A percentile compares a stretch with the other conserved stretches of the same genome.
These are phyloP conservation scores for Drosophila differens DNA, from an alignment of 2,888 invertebrate genomes.

Conservation along the genomic window DNA sequence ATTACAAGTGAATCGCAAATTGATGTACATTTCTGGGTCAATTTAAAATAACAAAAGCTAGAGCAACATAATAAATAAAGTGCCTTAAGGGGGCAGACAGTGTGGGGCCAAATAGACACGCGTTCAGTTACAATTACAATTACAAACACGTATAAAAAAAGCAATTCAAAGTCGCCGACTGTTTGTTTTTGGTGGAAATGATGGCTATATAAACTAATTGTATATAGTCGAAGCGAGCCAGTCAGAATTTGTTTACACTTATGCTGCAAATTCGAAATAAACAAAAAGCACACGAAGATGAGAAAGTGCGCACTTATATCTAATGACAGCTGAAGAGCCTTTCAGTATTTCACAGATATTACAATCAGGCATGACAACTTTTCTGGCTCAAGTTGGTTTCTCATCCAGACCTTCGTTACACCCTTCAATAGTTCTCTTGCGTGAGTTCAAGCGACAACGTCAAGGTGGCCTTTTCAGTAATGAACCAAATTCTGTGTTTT, in stretches of 20 bases:
- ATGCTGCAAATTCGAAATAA: slow-evolving; percentile 44
- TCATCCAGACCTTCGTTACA: slow-evolving; percentile 61
- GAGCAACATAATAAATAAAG: slow-evolving; percentile 2
- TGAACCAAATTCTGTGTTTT: slow-evolving; percentile 73
- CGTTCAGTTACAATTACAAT: slow-evolving; percentile 33
- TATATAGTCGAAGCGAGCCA: slow-evolving; percentile 9
- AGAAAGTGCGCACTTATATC: slow-evolving; percentile 41
- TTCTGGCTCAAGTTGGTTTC: background rate
- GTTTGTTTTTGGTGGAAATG: slow-evolving; percentile 7
- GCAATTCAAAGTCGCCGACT: slow-evolving; percentile 36
- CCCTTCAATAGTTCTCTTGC: slow-evolving; percentile 76
- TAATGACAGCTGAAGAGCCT: slow-evolving; percentile 28
- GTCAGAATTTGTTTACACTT: slow-evolving; percentile 47
- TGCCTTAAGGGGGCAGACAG: slow-evolving; percentile 27
- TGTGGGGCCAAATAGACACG: slow-evolving; percentile 22
- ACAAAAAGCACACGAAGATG: slow-evolving; percentile 21
- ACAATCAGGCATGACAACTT: slow-evolving; percentile 11
- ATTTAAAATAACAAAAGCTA: slow-evolving; percentile 29
- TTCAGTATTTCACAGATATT: slow-evolving; percentile 15
- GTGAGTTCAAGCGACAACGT: slow-evolving; percentile 77
- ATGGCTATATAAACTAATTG: slow-evolving; percentile 44
- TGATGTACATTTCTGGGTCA: slow-evolving; percentile 22
- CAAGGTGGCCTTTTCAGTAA: slow-evolving; percentile 75
- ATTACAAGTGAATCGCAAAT: slow-evolving; percentile 28
- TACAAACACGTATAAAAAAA: slow-evolving; percentile 17